phyloP scores from a whole-genome alignment of 2,113 vertebrate species.

The Tachycineta bicolor region DNA sequence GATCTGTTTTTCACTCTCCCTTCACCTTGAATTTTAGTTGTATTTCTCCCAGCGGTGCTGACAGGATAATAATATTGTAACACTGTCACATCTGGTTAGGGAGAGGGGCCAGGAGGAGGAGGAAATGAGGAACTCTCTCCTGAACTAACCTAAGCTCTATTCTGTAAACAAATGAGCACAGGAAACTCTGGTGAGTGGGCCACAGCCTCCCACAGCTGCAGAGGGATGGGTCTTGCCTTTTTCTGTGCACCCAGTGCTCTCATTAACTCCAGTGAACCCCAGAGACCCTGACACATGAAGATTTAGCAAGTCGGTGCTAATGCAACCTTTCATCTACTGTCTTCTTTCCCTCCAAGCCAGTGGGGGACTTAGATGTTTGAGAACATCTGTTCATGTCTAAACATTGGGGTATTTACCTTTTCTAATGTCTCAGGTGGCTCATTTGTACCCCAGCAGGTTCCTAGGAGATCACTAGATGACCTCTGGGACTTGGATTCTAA shows the following conservation, averaged over 20 bases:
- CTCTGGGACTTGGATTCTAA: neutral
- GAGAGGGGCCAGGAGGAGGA: conserved; percentile 1
- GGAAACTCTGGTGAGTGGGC: neutral
- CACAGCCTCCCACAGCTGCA: neutral
- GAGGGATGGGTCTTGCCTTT: neutral
- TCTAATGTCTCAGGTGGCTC: neutral
- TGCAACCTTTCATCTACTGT: neutral
- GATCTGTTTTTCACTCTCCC: conserved; percentile 21
- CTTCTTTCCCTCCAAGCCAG: neutral
- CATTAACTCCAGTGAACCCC: conserved; percentile 1
- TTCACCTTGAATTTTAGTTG: conserved; percentile 35
- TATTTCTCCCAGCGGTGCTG: conserved; percentile 21
- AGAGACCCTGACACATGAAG: neutral
- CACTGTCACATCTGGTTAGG: conserved; percentile 48
- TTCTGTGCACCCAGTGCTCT: neutral
- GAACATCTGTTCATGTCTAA: neutral
- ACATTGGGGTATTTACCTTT: neutral
- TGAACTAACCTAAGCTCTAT: conserved; percentile 14
- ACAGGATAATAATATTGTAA: conserved; percentile 52
- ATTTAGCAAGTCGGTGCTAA: neutral
- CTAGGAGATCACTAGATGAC: neutral
- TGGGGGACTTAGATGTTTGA: neutral
- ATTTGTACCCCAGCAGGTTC: neutral
- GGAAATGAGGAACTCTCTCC: conserved; percentile 28
- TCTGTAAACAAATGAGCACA: conserved; percentile 34